These are phyloP conservation scores for Prosopocoilus inquinatus DNA, from an alignment of 2,888 invertebrate genomes.

Conservation along the genomic window DNA sequence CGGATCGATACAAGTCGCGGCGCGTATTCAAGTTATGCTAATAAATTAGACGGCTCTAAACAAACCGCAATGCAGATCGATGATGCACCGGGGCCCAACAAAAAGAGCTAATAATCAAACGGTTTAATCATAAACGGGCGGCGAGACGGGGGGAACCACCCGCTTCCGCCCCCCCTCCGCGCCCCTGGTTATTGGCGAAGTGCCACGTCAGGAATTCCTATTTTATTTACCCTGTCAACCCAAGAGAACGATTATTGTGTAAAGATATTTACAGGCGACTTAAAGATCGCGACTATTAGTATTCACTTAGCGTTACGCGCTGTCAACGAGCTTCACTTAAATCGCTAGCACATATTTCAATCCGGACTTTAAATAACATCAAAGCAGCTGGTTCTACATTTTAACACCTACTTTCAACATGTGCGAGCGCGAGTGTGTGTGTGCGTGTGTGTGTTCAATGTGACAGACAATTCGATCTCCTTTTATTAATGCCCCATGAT, in stretches of 20 bases:
- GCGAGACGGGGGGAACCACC: no score
- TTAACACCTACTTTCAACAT: neutral
- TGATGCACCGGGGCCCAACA: conserved; percentile 33
- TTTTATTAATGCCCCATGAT: neutral
- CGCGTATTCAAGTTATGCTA: conserved; percentile 51
- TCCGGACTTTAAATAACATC: conserved; percentile 14
- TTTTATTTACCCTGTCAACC: conserved; percentile 21
- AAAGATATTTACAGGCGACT: conserved; percentile 19
- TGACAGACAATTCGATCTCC: neutral
- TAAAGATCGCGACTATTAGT: conserved; percentile 22
- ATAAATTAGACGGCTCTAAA: conserved; percentile 53
- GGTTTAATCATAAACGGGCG: no score
- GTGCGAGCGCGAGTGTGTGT: neutral
- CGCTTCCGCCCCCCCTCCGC: no score
- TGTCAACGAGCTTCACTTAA: conserved; percentile 19
- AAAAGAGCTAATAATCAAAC: neutral
- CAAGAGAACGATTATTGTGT: conserved; percentile 20
- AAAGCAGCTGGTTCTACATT: conserved; percentile 7
- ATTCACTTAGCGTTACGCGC: conserved; percentile 18
- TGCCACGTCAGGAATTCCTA: conserved; percentile 16
- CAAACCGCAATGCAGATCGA: conserved; percentile 52
- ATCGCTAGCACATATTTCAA: conserved; percentile 19
- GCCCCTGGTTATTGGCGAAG: conserved; percentile 17
- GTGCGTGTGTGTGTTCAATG: neutral
- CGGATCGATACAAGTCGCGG: conserved; percentile 48